Percentiles rank a stretch among this genome's conserved stretches.
These are phyloP conservation scores for Sycophila texana DNA, from an alignment of 2,888 invertebrate species.

Conservation along the genomic window DNA sequence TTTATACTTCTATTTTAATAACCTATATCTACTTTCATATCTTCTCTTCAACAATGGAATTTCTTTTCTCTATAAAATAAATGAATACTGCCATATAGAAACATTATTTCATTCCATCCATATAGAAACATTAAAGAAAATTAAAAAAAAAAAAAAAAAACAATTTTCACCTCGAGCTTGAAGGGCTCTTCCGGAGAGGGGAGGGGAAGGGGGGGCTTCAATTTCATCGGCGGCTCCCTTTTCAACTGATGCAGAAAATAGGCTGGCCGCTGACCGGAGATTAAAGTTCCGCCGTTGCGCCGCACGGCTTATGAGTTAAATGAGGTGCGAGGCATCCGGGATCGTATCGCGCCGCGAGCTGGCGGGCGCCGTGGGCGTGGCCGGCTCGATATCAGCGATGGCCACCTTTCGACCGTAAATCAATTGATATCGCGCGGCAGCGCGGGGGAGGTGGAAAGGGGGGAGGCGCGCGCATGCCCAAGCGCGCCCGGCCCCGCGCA, in stretches of 20 bases:
- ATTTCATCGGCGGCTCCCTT: slow-evolving; percentile 30
- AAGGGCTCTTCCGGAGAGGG: neutral
- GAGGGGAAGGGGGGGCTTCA: no score
- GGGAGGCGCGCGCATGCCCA: slow-evolving; percentile 14
- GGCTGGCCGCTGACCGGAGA: slow-evolving; percentile 55
- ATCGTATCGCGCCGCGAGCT: slow-evolving; percentile 48
- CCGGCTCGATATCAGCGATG: slow-evolving; percentile 74
- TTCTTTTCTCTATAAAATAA: no score
- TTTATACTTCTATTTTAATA: no score
- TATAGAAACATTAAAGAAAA: no score
- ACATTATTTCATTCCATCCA: no score
- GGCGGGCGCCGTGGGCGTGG: slow-evolving; percentile 70
- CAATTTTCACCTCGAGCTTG: neutral
- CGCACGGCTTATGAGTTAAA: slow-evolving; percentile 60
- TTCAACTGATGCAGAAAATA: slow-evolving; percentile 40
- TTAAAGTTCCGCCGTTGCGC: slow-evolving; percentile 60
- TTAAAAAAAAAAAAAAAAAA: no score
- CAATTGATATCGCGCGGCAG: slow-evolving; percentile 71
- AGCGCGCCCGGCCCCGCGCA: slow-evolving; percentile 58
- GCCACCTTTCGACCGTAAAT: slow-evolving; percentile 75
- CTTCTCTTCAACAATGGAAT: no score
- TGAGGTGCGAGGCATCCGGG: slow-evolving; percentile 60
- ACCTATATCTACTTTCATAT: no score
- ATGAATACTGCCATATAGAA: no score
- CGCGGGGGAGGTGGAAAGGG: slow-evolving; percentile 25